A percentile compares a stretch with the other conserved stretches of the same genome.
Evolutionary conservation across 2,797 vertebrate species (phyloP).

Genomic region (Arctocebus calabarensis): DNA sequence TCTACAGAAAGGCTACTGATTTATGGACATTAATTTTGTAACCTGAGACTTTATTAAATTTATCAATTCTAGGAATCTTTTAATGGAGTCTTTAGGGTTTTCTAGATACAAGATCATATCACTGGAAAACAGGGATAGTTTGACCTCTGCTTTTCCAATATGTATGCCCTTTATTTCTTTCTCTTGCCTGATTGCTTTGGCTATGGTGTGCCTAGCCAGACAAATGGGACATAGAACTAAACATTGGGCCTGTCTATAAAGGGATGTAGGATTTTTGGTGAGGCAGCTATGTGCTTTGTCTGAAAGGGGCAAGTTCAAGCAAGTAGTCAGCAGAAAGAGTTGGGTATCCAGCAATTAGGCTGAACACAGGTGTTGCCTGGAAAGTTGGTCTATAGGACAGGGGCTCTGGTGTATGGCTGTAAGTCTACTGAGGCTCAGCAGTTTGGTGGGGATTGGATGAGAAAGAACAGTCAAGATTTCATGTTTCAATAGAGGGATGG

Average conservation of each 20-base stretch:
- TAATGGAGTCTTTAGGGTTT: neutral
- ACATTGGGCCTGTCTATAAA: neutral
- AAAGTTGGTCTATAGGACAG: neutral
- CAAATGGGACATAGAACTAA: neutral
- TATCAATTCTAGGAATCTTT: neutral
- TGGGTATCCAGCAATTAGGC: neutral
- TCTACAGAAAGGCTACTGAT: neutral
- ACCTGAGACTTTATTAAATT: neutral
- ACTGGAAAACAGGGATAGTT: neutral
- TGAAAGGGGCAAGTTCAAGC: neutral
- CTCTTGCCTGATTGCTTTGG: neutral
- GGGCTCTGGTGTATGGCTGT: neutral
- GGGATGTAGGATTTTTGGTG: neutral
- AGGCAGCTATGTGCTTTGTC: neutral
- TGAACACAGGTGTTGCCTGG: neutral
- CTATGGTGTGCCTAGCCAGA: neutral
- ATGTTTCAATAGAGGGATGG: neutral
- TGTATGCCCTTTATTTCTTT: neutral
- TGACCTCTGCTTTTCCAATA: neutral
- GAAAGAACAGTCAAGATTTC: neutral
- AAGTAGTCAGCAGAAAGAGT: neutral
- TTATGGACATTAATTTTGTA: neutral
- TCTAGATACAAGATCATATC: neutral
- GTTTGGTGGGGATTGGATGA: neutral
- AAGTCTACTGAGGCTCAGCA: neutral